phyloP scores from a whole-genome alignment of 2,888 invertebrate species.

The Hypolimnas misippus region DNA sequence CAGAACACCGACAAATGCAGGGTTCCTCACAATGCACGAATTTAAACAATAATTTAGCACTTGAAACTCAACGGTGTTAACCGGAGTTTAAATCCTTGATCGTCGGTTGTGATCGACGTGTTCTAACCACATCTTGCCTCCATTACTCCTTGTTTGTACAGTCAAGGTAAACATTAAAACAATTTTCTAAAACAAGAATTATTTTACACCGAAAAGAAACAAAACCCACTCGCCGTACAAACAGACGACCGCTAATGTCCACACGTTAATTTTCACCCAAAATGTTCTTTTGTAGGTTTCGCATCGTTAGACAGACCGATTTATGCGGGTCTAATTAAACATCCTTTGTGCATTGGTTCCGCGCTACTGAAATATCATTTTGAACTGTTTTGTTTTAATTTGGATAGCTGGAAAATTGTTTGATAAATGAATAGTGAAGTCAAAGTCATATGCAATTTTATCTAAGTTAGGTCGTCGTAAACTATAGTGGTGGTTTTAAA shows the following conservation, averaged over 20 bases:
- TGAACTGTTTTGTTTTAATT: not conserved
- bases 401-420: not conserved
- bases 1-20: too few relatives aligned
- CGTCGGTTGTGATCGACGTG: too few relatives aligned
- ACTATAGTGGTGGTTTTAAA: too few relatives aligned
- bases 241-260: slow-evolving; percentile 10
- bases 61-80: too few relatives aligned
- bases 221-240: not conserved
- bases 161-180: not conserved
- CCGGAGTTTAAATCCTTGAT: too few relatives aligned
- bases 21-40: too few relatives aligned
- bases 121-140: too few relatives aligned
- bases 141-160: too few relatives aligned
- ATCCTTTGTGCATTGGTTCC: not conserved
- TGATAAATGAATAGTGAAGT: not conserved
- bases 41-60: too few relatives aligned
- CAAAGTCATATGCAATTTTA: not conserved
- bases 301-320: slow-evolving; percentile 8
- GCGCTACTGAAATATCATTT: slow-evolving; percentile 6
- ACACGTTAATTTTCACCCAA: slow-evolving; percentile 17
- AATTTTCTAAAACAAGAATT: not conserved
- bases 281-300: not conserved
- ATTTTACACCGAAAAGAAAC: not conserved
- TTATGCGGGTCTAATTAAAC: slow-evolving; percentile 17
- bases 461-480: too few relatives aligned